Conservation (phyloP, 37 sponge, comb jelly and placozoan species). For the Ianthella basta region DNA sequence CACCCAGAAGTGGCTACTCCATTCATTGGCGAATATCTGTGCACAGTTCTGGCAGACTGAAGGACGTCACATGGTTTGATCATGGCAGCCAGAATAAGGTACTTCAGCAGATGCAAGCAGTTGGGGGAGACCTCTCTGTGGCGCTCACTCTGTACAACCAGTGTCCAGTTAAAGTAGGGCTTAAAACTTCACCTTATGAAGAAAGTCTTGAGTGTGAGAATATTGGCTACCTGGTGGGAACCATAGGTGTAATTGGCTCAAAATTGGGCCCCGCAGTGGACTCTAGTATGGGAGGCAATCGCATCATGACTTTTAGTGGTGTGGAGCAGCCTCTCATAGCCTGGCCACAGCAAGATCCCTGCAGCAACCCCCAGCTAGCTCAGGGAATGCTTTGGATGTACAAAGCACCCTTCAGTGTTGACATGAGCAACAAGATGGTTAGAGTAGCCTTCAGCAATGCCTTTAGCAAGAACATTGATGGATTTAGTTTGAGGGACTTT, state of each 20-base stretch:
- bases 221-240: constrained; percentile 28
- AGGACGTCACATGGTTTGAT: no score
- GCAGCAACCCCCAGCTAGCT: neutral
- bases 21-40: no score
- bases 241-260: constrained; percentile 14
- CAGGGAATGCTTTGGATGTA: neutral
- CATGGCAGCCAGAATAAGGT: no score
- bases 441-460: neutral
- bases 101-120: no score
- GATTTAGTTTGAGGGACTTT: neutral
- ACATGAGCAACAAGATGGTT: neutral
- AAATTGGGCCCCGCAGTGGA: neutral
- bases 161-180: no score
- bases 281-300: neutral
- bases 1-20: no score
- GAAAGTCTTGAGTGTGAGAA: no score
- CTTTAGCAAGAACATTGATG: neutral
- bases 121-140: no score
- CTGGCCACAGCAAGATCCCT: neutral
- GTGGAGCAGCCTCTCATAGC: constrained; percentile 3
- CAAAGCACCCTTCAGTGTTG: constrained; percentile 20
- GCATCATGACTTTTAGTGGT: constrained; percentile 19
- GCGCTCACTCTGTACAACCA: no score
- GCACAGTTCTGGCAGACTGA: no score
- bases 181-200: no score